phyloP scores from a whole-genome alignment of 2,888 invertebrate species.

The Eupithecia tripunctaria region DNA sequence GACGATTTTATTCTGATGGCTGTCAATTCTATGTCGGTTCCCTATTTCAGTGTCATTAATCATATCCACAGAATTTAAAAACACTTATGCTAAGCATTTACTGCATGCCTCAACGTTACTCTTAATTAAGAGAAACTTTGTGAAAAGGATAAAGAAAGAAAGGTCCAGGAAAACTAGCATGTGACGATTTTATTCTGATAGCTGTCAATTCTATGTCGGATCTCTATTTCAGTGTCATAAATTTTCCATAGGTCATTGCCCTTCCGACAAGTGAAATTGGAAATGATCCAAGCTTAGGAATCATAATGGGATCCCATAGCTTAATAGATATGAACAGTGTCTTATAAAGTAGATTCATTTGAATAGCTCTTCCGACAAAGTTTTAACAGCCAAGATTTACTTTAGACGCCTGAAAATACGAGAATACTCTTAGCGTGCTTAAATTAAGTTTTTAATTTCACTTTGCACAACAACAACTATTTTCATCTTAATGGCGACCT shows the following conservation, averaged over 20 bases:
- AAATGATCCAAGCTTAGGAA: conserved; percentile 11
- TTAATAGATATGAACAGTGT: background rate
- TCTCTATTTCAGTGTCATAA: conserved; percentile 24
- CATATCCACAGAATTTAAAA: background rate
- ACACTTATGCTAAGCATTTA: background rate
- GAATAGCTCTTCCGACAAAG: background rate
- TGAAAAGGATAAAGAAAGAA: background rate
- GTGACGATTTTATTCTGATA: conserved; percentile 8
- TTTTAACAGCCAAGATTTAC: background rate
- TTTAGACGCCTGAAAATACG: background rate
- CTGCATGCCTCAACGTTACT: background rate
- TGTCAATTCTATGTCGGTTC: conserved; percentile 12
- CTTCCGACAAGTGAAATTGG: conserved; percentile 7
- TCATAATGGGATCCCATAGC: conserved; percentile 10
- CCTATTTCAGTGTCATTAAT: conserved; percentile 24
- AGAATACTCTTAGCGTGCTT: background rate
- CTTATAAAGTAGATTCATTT: background rate
- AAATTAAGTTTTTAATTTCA: background rate
- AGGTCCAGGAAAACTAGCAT: background rate
- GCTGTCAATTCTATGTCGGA: conserved; percentile 11
- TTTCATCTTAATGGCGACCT: too few species aligned
- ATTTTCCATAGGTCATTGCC: conserved; percentile 17
- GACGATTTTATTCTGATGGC: conserved; percentile 8
- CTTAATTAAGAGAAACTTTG: background rate
- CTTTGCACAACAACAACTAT: conserved; percentile 2